These are phyloP conservation scores for Allacma fusca DNA, from an alignment of 2,888 invertebrate species.

Conservation along the genomic window DNA sequence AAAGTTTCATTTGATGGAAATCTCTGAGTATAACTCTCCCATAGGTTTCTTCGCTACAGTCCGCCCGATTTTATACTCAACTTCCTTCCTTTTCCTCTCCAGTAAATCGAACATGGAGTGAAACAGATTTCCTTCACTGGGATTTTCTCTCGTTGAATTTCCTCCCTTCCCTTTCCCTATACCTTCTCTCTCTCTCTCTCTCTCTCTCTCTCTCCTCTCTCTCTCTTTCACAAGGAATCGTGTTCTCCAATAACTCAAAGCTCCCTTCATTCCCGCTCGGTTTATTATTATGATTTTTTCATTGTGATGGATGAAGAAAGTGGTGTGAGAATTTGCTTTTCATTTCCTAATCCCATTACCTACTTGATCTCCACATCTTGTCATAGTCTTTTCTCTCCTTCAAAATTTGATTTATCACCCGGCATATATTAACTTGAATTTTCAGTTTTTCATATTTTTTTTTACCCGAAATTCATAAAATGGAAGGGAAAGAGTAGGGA, in stretches of 20 bases:
- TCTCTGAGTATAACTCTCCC: neutral
- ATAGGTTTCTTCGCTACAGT: slow-evolving; percentile 4
- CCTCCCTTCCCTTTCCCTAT: slow-evolving; percentile 14
- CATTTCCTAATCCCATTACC: slow-evolving; percentile 31
- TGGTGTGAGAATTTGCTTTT: slow-evolving; percentile 46
- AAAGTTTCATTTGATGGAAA: slow-evolving; percentile 27
- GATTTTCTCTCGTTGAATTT: slow-evolving; percentile 21
- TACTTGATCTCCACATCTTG: slow-evolving; percentile 16
- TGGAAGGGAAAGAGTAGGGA: neutral
- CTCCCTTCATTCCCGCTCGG: slow-evolving; percentile 20
- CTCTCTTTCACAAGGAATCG: neutral
- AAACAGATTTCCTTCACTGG: slow-evolving; percentile 9
- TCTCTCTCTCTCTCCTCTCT: neutral
- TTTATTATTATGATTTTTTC: slow-evolving; percentile 42
- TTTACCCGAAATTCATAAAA: neutral
- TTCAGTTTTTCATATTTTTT: neutral
- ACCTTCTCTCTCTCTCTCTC: neutral
- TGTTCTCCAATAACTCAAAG: neutral
- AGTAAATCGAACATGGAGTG: slow-evolving; percentile 41
- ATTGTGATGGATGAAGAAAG: slow-evolving; percentile 44
- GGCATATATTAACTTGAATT: too few species aligned
- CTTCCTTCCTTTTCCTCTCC: slow-evolving; percentile 39
- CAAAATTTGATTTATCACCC: slow-evolving; percentile 13
- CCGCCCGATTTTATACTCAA: slow-evolving; percentile 21
- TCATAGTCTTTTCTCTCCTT: slow-evolving; percentile 3